These are phyloP conservation scores for Acromyrmex charruanus DNA, from an alignment of 1,140 invertebrate species.

Conservation along the genomic window DNA sequence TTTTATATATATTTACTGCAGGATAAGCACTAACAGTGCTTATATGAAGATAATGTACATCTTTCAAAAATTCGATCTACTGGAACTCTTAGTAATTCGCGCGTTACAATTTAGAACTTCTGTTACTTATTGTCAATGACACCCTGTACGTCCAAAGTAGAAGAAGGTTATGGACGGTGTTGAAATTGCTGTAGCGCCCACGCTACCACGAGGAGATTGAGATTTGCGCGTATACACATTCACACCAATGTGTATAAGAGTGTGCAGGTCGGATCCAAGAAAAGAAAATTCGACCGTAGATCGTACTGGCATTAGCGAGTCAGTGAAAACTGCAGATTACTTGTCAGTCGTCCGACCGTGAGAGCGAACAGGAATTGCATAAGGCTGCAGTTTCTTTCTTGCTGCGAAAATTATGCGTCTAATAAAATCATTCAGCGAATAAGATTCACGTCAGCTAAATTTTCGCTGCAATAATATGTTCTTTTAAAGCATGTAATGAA, in stretches of 20 bases:
- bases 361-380: conserved; percentile 58
- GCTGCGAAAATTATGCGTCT: conserved; percentile 47
- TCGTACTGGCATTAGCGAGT: conserved; percentile 47
- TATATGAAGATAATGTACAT: conserved; percentile 1
- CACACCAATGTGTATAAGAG: conserved; percentile 1
- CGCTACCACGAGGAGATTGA: conserved; percentile 42
- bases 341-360: conserved; percentile 47
- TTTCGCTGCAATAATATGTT: conserved; percentile 1
- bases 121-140: conserved; percentile 46
- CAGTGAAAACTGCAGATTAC: conserved; percentile 65
- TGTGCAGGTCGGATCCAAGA: not conserved
- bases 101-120: not conserved
- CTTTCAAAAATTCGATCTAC: conserved; percentile 19
- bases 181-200: conserved; percentile 64
- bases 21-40: not conserved
- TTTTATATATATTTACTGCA: not conserved
- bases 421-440: conserved; percentile 59
- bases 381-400: conserved; percentile 51
- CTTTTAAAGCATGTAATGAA: not conserved
- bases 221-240: conserved; percentile 31
- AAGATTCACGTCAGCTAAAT: conserved; percentile 8
- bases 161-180: conserved; percentile 58
- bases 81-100: not conserved
- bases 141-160: conserved; percentile 25
- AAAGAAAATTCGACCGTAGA: conserved; percentile 63